Percentiles rank a stretch among this genome's conserved stretches.
These are phyloP conservation scores for Oreotrochilus melanogaster DNA, from an alignment of 2,113 vertebrate genomes.

Conservation along the genomic window DNA sequence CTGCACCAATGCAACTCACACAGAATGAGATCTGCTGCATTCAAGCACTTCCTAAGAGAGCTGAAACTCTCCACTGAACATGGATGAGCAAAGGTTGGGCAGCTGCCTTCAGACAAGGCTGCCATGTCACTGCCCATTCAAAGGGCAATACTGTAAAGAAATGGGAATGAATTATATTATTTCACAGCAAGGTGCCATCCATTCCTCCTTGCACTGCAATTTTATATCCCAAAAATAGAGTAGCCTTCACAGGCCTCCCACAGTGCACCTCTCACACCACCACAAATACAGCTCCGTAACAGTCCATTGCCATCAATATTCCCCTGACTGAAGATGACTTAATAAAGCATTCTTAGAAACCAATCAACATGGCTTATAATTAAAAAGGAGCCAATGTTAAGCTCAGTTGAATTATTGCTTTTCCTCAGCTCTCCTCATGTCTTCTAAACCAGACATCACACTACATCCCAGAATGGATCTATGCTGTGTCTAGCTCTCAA, in stretches of 20 bases:
- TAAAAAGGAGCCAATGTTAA: not conserved
- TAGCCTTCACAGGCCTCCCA: conserved; percentile 55
- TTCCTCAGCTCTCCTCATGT: not conserved
- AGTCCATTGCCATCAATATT: not conserved
- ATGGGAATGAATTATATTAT: conserved; percentile 19
- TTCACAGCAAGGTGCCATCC: conserved; percentile 68
- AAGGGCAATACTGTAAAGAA: conserved; percentile 29
- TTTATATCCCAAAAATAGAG: conserved; percentile 63
- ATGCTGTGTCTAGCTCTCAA: not conserved
- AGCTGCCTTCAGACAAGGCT: conserved; percentile 41
- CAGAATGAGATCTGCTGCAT: conserved; percentile 12
- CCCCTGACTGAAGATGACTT: conserved; percentile 27
- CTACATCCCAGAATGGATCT: not conserved
- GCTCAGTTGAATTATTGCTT: not conserved
- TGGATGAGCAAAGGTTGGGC: not conserved
- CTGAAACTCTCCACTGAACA: not conserved
- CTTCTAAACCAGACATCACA: not conserved
- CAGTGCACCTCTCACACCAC: conserved; percentile 33
- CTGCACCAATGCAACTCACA: conserved; percentile 27
- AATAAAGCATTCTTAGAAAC: conserved; percentile 41
- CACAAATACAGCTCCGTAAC: not conserved
- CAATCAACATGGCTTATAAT: not conserved
- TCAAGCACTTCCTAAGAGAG: not conserved
- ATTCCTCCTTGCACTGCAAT: conserved; percentile 50
- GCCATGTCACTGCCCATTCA: conserved; percentile 47